Evolutionary conservation across 1,140 invertebrate genomes (phyloP).

Genomic region (Megalopta genalis): DNA sequence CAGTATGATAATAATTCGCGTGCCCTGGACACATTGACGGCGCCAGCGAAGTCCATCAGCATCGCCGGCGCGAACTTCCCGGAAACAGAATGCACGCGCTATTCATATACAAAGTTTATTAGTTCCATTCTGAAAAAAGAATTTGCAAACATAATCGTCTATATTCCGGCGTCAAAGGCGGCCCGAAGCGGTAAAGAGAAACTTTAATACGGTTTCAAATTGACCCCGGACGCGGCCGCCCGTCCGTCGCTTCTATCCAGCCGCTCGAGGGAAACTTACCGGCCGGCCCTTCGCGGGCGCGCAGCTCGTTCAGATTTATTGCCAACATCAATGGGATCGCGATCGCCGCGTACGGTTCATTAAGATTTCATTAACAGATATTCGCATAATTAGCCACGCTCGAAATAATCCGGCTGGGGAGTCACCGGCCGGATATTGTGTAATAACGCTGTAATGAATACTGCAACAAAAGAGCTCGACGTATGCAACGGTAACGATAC

Average conservation of each 20-base stretch:
- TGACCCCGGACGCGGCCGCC: not conserved
- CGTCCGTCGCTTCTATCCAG: not conserved
- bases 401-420: not conserved
- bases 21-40: not conserved
- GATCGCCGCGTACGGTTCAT: not conserved
- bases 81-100: not conserved
- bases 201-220: not conserved
- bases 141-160: not conserved
- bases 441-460: not conserved
- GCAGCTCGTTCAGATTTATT: too few species aligned
- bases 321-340: not conserved
- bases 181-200: not conserved
- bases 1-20: not conserved
- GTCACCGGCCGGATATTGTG: not conserved
- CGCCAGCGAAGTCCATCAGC: not conserved
- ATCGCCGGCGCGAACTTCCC: not conserved
- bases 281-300: too few species aligned
- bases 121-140: not conserved
- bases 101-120: slow-evolving; percentile 5
- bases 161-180: not conserved
- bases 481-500: not conserved
- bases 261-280: not conserved
- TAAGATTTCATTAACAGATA: slow-evolving; percentile 1
- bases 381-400: not conserved
- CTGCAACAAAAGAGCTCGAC: not conserved